phyloP scores from a whole-genome alignment of 2,113 vertebrate genomes.

The Xerus inauris region DNA sequence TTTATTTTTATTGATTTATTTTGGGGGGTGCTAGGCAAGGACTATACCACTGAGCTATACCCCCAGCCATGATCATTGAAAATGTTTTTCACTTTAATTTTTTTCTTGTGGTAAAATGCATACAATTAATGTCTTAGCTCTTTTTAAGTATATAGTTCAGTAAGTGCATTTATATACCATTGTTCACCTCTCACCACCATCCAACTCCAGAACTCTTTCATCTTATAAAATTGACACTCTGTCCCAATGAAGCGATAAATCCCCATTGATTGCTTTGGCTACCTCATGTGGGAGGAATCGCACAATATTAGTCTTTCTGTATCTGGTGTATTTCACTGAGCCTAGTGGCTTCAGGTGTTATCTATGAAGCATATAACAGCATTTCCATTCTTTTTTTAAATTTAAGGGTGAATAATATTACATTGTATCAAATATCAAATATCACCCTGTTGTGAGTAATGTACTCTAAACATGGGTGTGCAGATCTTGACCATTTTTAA shows the following conservation, averaged over 20 bases:
- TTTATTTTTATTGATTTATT: no score
- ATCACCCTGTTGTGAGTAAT: neutral
- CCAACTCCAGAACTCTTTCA: no score
- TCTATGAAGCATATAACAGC: no score
- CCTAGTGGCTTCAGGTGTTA: no score
- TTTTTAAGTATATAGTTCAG: neutral
- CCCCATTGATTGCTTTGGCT: neutral
- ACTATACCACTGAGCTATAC: no score
- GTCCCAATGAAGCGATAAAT: neutral
- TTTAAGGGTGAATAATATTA: no score
- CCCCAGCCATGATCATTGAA: no score
- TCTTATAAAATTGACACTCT: neutral
- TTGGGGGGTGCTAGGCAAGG: no score
- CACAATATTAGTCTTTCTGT: no score
- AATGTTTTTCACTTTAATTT: neutral
- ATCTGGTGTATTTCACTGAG: no score
- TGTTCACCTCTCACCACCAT: neutral
- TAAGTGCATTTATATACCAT: neutral
- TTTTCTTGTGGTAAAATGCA: neutral
- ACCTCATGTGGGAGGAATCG: neutral
- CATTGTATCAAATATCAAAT: no score
- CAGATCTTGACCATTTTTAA: neutral
- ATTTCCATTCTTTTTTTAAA: no score
- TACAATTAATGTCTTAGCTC: neutral
- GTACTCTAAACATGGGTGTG: neutral